Percentiles rank a stretch among this genome's conserved stretches.
phyloP scores from a whole-genome alignment of 2,113 vertebrate genomes.

The Brachyhypopomus occidentalis region DNA sequence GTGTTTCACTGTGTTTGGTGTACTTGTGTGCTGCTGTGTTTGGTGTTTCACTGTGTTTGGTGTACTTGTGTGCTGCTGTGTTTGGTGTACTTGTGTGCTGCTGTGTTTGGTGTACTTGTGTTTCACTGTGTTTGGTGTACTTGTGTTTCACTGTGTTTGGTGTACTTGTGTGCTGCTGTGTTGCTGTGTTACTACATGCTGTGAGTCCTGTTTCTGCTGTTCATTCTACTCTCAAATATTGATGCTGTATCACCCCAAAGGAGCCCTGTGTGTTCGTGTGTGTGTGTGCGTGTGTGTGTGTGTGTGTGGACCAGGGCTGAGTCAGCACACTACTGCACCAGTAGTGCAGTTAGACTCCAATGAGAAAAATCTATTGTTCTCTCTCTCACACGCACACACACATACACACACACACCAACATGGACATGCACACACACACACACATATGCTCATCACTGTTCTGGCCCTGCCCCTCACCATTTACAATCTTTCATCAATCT shows the following conservation, averaged over 20 bases:
- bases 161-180: too few relatives aligned
- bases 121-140: conserved; percentile 9
- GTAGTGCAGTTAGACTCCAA: conserved; percentile 19
- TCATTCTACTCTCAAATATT: conserved; percentile 61
- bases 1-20: neutral
- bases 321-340: conserved; percentile 36
- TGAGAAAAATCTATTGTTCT: conserved; percentile 39
- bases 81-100: conserved; percentile 4
- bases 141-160: neutral
- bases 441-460: neutral
- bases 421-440: neutral
- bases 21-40: too few relatives aligned
- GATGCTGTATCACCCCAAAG: conserved; percentile 65
- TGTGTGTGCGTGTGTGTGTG: conserved; percentile 9
- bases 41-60: neutral
- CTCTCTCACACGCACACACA: conserved; percentile 11
- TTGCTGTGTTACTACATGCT: neutral
- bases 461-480: neutral
- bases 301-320: neutral
- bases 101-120: conserved; percentile 17
- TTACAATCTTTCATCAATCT: neutral
- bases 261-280: conserved; percentile 38
- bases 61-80: neutral
- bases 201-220: conserved; percentile 59
- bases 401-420: neutral